phyloP scores from a whole-genome alignment of 2,797 vertebrate genomes.

The Lerista edwardsae region DNA sequence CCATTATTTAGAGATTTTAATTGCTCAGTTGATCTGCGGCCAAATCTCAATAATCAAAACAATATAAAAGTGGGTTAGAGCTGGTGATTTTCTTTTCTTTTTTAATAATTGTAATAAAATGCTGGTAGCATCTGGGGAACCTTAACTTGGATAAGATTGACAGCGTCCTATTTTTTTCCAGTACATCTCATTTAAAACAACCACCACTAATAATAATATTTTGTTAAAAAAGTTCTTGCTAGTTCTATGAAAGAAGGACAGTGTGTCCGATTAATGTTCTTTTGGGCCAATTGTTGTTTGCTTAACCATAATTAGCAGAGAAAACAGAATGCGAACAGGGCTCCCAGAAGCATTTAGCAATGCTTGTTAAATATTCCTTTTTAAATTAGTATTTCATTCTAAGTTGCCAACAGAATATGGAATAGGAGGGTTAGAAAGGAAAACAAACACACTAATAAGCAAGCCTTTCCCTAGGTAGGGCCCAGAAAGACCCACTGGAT shows the following conservation, averaged over 20 bases:
- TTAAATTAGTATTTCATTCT: not conserved
- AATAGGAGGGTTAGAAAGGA: not conserved
- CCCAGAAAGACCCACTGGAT: too few species aligned
- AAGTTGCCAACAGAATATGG: not conserved
- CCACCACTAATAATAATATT: too few species aligned
- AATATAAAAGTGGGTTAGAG: conserved; percentile 79
- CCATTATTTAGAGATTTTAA: conserved; percentile 92
- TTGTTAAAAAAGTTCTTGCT: conserved; percentile 51
- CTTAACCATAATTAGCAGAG: conserved; percentile 58
- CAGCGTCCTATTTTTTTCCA: conserved; percentile 65
- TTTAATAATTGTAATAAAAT: conserved; percentile 90
- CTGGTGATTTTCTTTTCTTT: conserved; percentile 53
- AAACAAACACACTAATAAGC: not conserved
- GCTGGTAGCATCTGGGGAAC: conserved; percentile 73
- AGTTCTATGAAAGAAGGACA: conserved; percentile 54
- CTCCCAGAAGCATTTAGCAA: not conserved
- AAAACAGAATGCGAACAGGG: not conserved
- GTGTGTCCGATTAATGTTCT: conserved; percentile 57
- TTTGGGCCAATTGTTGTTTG: conserved; percentile 62
- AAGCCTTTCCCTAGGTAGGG: too few species aligned
- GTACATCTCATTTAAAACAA: conserved; percentile 66
- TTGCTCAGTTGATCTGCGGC: conserved; percentile 90
- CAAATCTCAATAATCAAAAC: conserved; percentile 87
- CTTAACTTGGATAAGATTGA: conserved; percentile 60
- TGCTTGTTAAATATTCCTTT: not conserved